phyloP scores from a whole-genome alignment of 2,113 vertebrate species.

The Dascyllus trimaculatus region DNA sequence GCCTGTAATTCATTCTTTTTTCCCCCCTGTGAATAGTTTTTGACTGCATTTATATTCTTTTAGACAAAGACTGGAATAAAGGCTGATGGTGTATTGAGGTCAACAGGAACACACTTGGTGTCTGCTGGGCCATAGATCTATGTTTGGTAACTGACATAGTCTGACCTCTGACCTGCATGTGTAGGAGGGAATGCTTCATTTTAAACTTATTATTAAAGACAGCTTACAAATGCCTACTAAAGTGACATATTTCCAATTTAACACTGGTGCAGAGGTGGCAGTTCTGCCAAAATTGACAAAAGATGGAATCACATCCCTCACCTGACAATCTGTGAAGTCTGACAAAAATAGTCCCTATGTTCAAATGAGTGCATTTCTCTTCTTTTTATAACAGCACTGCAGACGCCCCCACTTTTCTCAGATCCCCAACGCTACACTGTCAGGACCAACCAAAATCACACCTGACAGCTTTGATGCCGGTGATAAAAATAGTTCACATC shows the following conservation, averaged over 20 bases:
- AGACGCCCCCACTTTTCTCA: constrained; percentile 17
- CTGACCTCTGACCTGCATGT: constrained; percentile 11
- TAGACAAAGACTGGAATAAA: not conserved
- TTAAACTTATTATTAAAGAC: too few species aligned
- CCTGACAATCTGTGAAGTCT: not conserved
- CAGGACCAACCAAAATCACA: not conserved
- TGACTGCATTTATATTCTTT: not conserved
- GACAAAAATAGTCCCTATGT: not conserved
- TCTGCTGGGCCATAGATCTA: not conserved
- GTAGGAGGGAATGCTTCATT: too few species aligned
- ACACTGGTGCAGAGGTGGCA: not conserved
- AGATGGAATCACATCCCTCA: too few species aligned
- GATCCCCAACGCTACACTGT: not conserved
- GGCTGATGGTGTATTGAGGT: not conserved
- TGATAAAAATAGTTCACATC: not conserved
- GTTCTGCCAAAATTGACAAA: too few species aligned
- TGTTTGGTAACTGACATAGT: not conserved
- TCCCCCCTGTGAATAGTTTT: not conserved
- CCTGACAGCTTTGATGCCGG: not conserved
- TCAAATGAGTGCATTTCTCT: not conserved
- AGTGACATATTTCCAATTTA: too few species aligned
- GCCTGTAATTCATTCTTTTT: too few species aligned
- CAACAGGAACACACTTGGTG: not conserved
- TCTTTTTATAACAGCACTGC: not conserved
- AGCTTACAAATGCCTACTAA: too few species aligned